Evolutionary conservation across 2,113 vertebrate species (phyloP).

Genomic region (Xenopus laevis): DNA sequence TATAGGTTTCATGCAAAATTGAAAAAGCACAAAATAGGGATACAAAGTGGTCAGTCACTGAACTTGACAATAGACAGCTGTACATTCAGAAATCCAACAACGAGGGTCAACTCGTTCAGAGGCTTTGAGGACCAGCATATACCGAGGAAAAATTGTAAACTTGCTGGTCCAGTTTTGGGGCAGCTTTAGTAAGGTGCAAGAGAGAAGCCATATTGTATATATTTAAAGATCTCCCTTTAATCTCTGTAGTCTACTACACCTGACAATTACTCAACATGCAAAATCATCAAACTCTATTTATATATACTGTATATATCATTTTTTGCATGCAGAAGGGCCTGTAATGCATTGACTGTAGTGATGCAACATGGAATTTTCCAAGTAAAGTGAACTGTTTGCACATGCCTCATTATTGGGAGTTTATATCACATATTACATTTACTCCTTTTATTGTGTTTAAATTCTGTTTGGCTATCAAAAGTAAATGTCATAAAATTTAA

Average conservation of each 20-base stretch:
- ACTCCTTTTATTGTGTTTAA: not conserved
- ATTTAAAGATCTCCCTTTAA: not conserved
- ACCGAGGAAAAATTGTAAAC: constrained; percentile 40
- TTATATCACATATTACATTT: not conserved
- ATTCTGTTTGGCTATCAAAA: constrained; percentile 2
- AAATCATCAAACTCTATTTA: constrained; percentile 12
- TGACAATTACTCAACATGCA: constrained; percentile 21
- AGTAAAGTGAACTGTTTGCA: not conserved
- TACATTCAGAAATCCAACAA: constrained; percentile 38
- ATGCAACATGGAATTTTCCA: not conserved
- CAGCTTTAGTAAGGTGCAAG: constrained; percentile 27
- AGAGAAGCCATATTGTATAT: constrained; percentile 13
- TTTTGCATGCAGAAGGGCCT: constrained; percentile 40
- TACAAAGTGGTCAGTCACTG: constrained; percentile 26
- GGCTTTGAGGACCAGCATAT: constrained; percentile 27
- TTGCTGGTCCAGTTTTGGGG: constrained; percentile 26
- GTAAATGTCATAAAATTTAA: no score
- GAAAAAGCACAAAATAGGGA: constrained; percentile 30
- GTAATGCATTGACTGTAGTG: constrained; percentile 4
- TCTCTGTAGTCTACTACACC: constrained; percentile 14
- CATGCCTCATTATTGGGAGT: not conserved
- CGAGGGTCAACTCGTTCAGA: constrained; percentile 7
- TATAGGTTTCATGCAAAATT: constrained; percentile 37
- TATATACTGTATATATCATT: constrained; percentile 7
- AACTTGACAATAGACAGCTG: constrained; percentile 30